These are phyloP conservation scores for Eustalomyia histrio DNA, from an alignment of 2,888 invertebrate species.

Conservation along the genomic window DNA sequence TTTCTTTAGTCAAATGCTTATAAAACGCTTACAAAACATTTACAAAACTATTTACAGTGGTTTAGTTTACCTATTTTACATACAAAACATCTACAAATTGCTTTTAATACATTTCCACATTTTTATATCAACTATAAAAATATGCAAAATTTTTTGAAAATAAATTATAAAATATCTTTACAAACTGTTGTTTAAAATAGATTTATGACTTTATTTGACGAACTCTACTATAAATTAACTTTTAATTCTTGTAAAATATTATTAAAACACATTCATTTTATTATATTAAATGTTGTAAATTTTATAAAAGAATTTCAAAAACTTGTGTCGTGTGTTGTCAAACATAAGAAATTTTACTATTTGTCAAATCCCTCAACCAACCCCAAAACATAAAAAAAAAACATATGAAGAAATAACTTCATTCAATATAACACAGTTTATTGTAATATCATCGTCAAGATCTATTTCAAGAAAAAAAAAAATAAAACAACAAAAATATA, in stretches of 20 bases:
- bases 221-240: no score
- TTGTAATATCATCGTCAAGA: not conserved
- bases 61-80: no score
- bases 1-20: no score
- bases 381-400: constrained; percentile 19
- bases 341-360: constrained; percentile 27
- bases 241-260: not conserved
- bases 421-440: not conserved
- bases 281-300: not conserved
- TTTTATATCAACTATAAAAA: no score
- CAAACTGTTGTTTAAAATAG: not conserved
- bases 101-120: no score
- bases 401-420: constrained; percentile 21
- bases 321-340: constrained; percentile 37
- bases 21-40: no score
- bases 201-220: not conserved
- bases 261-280: not conserved
- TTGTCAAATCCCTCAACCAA: constrained; percentile 23
- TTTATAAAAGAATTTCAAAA: constrained; percentile 5
- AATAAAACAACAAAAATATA: not conserved
- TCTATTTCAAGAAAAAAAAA: constrained; percentile 22
- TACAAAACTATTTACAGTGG: no score
- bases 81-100: no score
- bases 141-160: no score
- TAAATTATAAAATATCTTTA: not conserved